Evolutionary conservation across 2,888 invertebrate genomes (phyloP), one percentile per base, ranked within the genome.

Genomic region (Metacarcinus magister): DNA sequence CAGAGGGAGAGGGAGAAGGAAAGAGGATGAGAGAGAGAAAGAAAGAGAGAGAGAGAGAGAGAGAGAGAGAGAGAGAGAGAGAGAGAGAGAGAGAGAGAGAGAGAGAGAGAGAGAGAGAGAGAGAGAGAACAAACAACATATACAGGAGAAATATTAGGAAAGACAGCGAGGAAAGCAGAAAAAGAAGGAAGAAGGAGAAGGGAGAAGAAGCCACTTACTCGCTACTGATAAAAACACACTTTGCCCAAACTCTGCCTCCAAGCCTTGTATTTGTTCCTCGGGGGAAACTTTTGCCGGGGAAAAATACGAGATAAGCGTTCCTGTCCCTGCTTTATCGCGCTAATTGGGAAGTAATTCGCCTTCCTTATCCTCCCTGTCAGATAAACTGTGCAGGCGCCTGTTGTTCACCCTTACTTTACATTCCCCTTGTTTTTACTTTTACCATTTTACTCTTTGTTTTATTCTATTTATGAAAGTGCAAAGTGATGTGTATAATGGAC

Each of bases 261-360:
- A 67, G 16, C 5, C n/a, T 67, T 67, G 67, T 67, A 67, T 67
- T 67, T 23, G 67, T 39, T 32, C 87, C 87, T 87, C 39, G 87
- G 87, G 87, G 23, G 87, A 87, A 87, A 87, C 39, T 87, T 87
- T 87, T 32, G 87, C 87, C 87, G 13, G 32, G 39, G 87, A 87
- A 87, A 87, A 87, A 87, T 87, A 87, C 87, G 87, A 87, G 87
- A 87, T 87, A 87, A 87, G 87, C 87, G 87, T 39, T 87, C 39
- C 32, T 19, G 39, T 87, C 87, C 13, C 87, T 87, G 87, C 39
- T 39, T 87, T 87, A 87, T 87, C 87, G 87, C 39, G n/a, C 87
- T 87, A 87, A 87, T 87, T 87, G 87, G 87, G 87, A 87, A 87
- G 19, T 87, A 87, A 87, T 39, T 87, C 39, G 87, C 87, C 39